phyloP scores from a whole-genome alignment of 1,140 invertebrate genomes.

The Trachymyrmex septentrionalis region DNA sequence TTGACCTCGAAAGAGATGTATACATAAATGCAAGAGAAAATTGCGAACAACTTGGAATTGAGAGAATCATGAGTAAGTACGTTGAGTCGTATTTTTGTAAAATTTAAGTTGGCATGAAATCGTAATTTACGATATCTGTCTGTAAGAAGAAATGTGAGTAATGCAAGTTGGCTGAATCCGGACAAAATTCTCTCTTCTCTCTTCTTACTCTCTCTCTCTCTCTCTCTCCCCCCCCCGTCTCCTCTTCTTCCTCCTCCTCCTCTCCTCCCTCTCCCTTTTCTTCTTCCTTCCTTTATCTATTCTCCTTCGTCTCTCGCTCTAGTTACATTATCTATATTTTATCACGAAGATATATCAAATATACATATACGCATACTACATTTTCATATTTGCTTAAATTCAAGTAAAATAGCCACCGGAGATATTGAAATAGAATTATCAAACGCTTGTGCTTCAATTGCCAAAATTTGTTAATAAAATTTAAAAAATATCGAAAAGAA shows the following conservation, averaged over 20 bases:
- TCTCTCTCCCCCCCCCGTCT: not conserved
- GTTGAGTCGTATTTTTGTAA: slow-evolving; percentile 40
- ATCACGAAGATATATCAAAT: not conserved
- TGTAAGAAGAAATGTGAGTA: not conserved
- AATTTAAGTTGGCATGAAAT: slow-evolving; percentile 35
- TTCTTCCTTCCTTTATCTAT: not conserved
- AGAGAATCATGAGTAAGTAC: slow-evolving; percentile 3
- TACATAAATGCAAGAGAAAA: slow-evolving; percentile 32
- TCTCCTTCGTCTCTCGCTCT: not conserved
- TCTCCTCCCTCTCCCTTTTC: no score
- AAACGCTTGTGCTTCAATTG: not conserved
- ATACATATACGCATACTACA: not conserved
- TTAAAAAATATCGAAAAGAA: not conserved
- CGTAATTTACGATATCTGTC: slow-evolving; percentile 16
- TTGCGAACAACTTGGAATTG: slow-evolving; percentile 3
- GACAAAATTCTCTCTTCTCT: not conserved
- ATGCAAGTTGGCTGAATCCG: not conserved
- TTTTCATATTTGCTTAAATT: slow-evolving; percentile 17
- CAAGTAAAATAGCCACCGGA: slow-evolving; percentile 13
- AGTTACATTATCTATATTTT: slow-evolving; percentile 15
- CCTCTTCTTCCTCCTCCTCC: no score
- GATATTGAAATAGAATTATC: not conserved
- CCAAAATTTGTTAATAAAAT: not conserved
- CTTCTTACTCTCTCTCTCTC: no score
- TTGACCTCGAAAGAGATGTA: slow-evolving; percentile 4